A percentile compares a stretch with the other conserved stretches of the same genome.
Evolutionary conservation across 2,888 invertebrate species (phyloP).

Genomic region (Scotopteryx bipunctaria): DNA sequence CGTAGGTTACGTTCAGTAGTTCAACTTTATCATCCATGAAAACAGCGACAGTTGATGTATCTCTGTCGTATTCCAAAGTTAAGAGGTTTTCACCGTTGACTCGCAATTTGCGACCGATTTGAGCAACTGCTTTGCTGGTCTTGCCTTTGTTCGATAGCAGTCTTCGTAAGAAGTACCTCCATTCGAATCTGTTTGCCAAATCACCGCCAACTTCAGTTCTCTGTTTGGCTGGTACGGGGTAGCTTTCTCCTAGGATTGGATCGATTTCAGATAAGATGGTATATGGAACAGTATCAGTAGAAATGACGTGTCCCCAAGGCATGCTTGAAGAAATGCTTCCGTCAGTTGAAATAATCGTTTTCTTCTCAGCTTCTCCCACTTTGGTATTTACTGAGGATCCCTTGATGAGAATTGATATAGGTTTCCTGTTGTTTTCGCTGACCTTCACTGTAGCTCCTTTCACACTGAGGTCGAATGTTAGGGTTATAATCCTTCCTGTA

Average conservation of each 20-base stretch:
- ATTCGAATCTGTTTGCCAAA: constrained; percentile 96
- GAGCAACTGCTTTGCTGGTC: constrained; percentile 87
- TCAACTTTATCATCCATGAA: constrained; percentile 95
- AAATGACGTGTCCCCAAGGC: constrained; percentile 94
- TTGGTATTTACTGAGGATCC: constrained; percentile 93
- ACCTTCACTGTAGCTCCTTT: constrained; percentile 95
- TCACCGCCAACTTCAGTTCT: constrained; percentile 95
- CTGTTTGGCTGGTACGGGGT: constrained; percentile 95
- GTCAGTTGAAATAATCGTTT: constrained; percentile 90
- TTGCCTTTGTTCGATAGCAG: constrained; percentile 86
- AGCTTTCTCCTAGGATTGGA: constrained; percentile 94
- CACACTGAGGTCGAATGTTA: constrained; percentile 94
- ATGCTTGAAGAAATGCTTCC: constrained; percentile 91
- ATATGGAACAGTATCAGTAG: constrained; percentile 96
- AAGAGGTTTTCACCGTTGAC: constrained; percentile 96
- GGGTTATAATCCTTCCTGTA: constrained; percentile 95
- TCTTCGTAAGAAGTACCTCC: constrained; percentile 95
- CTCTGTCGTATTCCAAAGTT: constrained; percentile 95
- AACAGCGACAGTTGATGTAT: constrained; percentile 92
- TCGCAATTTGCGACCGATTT: constrained; percentile 92
- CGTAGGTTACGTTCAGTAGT: constrained; percentile 93
- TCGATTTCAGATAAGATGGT: constrained; percentile 94
- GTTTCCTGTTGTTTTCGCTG: constrained; percentile 91
- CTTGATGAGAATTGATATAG: constrained; percentile 93
- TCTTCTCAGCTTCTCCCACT: constrained; percentile 91